These are phyloP conservation scores for Chaetophractus vellerosus DNA, from an alignment of 2,797 vertebrate genomes.

Conservation along the genomic window DNA sequence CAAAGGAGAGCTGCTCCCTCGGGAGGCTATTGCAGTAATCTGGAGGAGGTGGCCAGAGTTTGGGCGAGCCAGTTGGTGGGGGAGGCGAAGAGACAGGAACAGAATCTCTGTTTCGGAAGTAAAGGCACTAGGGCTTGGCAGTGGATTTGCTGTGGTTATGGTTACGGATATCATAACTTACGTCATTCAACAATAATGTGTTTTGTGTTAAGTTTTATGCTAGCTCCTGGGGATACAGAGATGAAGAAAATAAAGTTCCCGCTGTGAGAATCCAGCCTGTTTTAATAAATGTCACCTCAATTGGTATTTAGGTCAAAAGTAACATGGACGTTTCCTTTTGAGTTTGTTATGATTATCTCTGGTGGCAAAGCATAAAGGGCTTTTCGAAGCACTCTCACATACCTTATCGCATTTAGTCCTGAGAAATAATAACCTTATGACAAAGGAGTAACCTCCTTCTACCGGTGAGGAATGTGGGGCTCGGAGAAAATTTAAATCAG, in stretches of 20 bases:
- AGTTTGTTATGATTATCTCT: conserved; percentile 19
- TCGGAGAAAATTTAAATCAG: neutral
- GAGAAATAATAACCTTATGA: conserved; percentile 1
- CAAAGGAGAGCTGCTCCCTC: neutral
- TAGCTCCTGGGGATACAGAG: neutral
- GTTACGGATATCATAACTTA: neutral
- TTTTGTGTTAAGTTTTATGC: conserved; percentile 5
- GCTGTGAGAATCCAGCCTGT: neutral
- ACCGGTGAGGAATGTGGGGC: neutral
- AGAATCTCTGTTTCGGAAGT: neutral
- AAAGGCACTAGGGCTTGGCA: neutral
- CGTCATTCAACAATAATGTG: neutral
- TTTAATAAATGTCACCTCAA: neutral
- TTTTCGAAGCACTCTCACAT: neutral
- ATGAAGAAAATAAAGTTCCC: neutral
- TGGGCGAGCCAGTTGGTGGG: neutral
- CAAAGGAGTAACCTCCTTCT: conserved; percentile 13
- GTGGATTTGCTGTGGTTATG: neutral
- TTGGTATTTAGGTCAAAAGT: conserved; percentile 39
- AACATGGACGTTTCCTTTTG: neutral
- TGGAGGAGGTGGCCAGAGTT: neutral
- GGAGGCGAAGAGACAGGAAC: neutral
- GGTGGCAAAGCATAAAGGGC: neutral
- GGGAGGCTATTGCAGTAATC: neutral
- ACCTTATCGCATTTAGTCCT: neutral